Conservation (phyloP, 2,888 invertebrate genomes). For the Cylloceria caligata region DNA sequence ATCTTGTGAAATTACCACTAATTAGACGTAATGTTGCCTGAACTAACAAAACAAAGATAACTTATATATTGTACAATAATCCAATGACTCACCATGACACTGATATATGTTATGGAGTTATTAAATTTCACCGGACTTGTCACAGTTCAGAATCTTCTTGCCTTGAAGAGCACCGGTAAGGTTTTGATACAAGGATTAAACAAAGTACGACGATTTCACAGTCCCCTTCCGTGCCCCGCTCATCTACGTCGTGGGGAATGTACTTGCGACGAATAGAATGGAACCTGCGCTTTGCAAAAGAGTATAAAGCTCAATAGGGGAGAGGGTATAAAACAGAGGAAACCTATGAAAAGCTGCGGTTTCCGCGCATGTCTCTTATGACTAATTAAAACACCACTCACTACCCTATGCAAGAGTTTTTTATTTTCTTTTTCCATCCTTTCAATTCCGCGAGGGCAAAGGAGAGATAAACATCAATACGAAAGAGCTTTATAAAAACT, state of each 20-base stretch:
- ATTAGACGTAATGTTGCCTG: too few relatives aligned
- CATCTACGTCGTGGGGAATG: too few relatives aligned
- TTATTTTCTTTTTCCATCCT: background rate
- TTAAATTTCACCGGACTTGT: background rate
- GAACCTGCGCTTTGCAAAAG: constrained; percentile 10
- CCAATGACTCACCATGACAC: background rate
- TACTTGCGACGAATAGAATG: too few relatives aligned
- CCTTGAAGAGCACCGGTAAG: background rate
- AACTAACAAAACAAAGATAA: too few relatives aligned
- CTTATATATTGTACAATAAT: too few relatives aligned
- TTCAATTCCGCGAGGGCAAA: background rate
- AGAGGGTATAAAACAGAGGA: background rate
- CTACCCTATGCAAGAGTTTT: background rate
- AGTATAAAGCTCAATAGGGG: background rate
- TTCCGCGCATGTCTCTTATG: constrained; percentile 13
- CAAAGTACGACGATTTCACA: background rate
- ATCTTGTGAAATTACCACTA: too few relatives aligned
- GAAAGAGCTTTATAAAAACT: background rate
- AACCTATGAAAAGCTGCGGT: background rate
- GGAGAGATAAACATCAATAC: background rate
- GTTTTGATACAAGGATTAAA: background rate
- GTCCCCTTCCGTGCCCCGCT: background rate
- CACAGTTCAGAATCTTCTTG: background rate
- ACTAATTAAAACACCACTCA: background rate
- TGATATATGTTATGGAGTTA: background rate